Evolutionary conservation across 2,888 invertebrate genomes (phyloP), one percentile per base, ranked within the genome.

Genomic region (Falcaria lacertinaria): DNA sequence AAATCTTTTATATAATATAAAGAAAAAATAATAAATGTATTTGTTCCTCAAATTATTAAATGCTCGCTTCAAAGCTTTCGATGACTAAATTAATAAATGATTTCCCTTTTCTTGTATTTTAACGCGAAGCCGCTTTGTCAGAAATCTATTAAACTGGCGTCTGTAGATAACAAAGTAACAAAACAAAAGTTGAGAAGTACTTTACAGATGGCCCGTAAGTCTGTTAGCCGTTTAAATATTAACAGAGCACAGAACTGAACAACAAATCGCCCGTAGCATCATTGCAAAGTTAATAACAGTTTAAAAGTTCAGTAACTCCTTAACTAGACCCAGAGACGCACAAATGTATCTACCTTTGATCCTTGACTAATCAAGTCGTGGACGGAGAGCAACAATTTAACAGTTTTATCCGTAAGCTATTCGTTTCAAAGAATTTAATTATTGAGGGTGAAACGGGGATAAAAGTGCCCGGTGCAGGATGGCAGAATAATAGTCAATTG

Each of bases 391-490:
- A 54, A 54, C 57, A 51, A 54, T 54, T 70, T 51, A 54, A 54
- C 61, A 41, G 40, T 57, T 63, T 57, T 46, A 57, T 65, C 60
- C 46, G 47, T 28, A 59, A 65, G 62, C 56, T 57, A 57, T 65
- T 59, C 50, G 51, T 62, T 54, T 59, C 44, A 32, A 52, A 57
- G 59, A 66, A 72, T 66, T 69, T 64, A 59, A 70, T 70, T 69
- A 65, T 57, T 36, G 34, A 41, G 41, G 36, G 44, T 39, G 34
- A 28, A 33, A 45, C 6, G n/a, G n/a, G n/a, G 17, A 37, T 22
- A 37, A 37, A 37, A 37, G 14, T 15, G 14, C 37, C 37, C 37
- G 8, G 8, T 17, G 22, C 7, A 15, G 22, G 14, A 22, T 22
- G 14, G 37, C 22, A 25, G 37, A 25, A 37, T 37, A 15, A 22